Base-by-base conservation (phyloP, 37 sponge, comb jelly and placozoan genomes). In the Axinella damicornis region DNA sequence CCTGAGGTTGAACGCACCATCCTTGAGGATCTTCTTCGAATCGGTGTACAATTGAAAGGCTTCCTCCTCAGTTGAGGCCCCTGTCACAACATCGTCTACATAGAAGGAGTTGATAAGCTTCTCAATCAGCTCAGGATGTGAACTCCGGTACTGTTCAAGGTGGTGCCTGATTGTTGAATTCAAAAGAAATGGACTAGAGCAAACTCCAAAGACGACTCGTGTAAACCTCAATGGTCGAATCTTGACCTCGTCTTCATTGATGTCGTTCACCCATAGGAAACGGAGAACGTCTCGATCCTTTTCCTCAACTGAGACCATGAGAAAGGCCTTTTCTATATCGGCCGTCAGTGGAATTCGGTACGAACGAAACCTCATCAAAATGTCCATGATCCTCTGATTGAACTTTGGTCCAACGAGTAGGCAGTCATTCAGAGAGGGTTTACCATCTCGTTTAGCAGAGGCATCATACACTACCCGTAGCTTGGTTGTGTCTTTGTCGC, bases 321-420 rank as follows among this genome's bases (percentile, higher is more conserved):
- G 68, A 58, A 87, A 87, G 22, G 81, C 87, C 56, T 88, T 88
- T 46, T 88, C 88, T 6, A 74, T 68, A 59, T 82, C 83, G 52
- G 83, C 89, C 16, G 58, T 76, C 16, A 77, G 40, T 27, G 79
- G 79, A 38, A 86, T 61, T 34, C 53, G 19, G 40, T 77, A 28
- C 13, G 53, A n/a, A 15, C 78, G 32, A 53, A 86, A 78, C 18
- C 72, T 36, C 71, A 86, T 9, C 13, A 82, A 34, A 38, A 88
- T 69, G 54, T 69, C 83, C 17, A 82, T 2, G 6, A 88, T 59
- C 65, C 54, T 83, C 54, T 77, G 90, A 38, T 63, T 22, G 65
- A 83, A 78, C 24, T 72, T 72, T 0, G 90, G 80, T 17, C 80
- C 76, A n/a, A 72, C 59, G 67, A 31, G 24, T 19, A 75, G 41